Base-by-base conservation (phyloP, 1,140 invertebrate genomes). In the Drosophila carrolli region DNA sequence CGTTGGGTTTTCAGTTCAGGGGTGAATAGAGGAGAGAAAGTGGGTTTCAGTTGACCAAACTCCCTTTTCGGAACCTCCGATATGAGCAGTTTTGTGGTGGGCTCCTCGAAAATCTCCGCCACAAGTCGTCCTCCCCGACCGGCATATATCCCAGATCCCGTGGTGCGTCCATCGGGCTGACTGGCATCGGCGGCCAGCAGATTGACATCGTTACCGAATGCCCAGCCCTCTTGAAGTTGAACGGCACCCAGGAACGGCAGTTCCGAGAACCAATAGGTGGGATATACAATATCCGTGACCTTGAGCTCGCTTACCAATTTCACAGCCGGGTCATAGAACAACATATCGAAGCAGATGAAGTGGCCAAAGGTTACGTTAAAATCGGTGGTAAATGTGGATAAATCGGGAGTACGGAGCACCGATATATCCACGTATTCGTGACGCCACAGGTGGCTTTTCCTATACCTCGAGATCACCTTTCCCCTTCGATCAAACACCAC, bases 331-430 rank as follows among this genome's bases (percentile, higher is more conserved):
- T 94, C 90, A 55, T 94, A 70, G 81, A 95, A 97, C 5, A 97
- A 44, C 53, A 97, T 94, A 88, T 97, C 97, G 75, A 96, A 96
- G 81, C 96, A 96, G 11, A 95, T 96, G 46, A 97, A 94, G 4
- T 95, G 93, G 0, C 95, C 96, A 78, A 97, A 97, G 13, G 93
- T 94, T 0, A 96, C 95, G 1, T 95, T 95, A 77, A 97, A 97
- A 77, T 96, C 95, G 0, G 96, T 96, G 2, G 79, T 95, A 84
- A 73, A 90, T 16, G n/a, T 77, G 29, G 35, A 14, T n/a, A 54
- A 44, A 37, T 96, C 94, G 0, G 88, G 68, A 14, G 68, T 8
- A 0, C 43, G 63, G 1, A 82, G 53, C 32, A 82, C 74, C 11
- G 78, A 63, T 0, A 0, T 40, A 19, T 32, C 9, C 32, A 75